phyloP scores from a whole-genome alignment of 1,140 invertebrate species.

The Drosophila trapezifrons region DNA sequence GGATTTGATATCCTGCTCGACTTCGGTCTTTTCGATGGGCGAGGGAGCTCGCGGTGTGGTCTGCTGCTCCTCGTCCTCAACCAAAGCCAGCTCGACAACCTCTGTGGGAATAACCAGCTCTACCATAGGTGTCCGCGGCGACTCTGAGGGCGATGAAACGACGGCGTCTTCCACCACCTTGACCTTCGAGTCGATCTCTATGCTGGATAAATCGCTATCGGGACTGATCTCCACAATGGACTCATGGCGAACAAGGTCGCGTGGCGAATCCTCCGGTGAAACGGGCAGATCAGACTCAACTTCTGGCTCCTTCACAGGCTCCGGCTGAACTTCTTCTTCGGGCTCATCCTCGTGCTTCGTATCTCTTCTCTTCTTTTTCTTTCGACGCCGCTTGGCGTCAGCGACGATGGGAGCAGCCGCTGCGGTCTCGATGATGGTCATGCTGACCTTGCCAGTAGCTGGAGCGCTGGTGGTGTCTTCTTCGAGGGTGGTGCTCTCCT shows the following conservation, averaged over 20 bases:
- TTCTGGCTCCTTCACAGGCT: slow-evolving; percentile 50
- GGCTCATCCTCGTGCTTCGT: slow-evolving; percentile 38
- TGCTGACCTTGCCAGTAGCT: slow-evolving; percentile 62
- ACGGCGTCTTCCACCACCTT: slow-evolving; percentile 88
- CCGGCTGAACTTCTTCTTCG: slow-evolving; percentile 50
- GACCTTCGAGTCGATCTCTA: slow-evolving; percentile 85
- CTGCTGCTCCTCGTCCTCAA: slow-evolving; percentile 85
- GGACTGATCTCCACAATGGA: slow-evolving; percentile 69
- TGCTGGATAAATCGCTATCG: slow-evolving; percentile 79
- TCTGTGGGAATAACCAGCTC: slow-evolving; percentile 86
- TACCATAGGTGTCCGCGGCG: slow-evolving; percentile 72
- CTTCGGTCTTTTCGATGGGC: slow-evolving; percentile 16
- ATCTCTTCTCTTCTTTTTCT: slow-evolving; percentile 84
- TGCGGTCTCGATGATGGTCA: slow-evolving; percentile 74
- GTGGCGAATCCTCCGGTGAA: slow-evolving; percentile 61
- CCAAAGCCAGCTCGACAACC: slow-evolving; percentile 86
- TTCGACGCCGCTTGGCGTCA: slow-evolving; percentile 79
- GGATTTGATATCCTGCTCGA: slow-evolving; percentile 85
- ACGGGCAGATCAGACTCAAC: slow-evolving; percentile 84
- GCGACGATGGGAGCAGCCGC: slow-evolving; percentile 37
- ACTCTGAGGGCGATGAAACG: slow-evolving; percentile 70
- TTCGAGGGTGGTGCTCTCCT: slow-evolving; percentile 1
- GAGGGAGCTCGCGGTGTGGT: slow-evolving; percentile 82
- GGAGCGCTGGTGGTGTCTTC: slow-evolving; percentile 19
- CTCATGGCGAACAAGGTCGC: slow-evolving; percentile 56